Evolutionary conservation across 2,888 invertebrate genomes (phyloP).

Genomic region (Standfussiana lucernea): DNA sequence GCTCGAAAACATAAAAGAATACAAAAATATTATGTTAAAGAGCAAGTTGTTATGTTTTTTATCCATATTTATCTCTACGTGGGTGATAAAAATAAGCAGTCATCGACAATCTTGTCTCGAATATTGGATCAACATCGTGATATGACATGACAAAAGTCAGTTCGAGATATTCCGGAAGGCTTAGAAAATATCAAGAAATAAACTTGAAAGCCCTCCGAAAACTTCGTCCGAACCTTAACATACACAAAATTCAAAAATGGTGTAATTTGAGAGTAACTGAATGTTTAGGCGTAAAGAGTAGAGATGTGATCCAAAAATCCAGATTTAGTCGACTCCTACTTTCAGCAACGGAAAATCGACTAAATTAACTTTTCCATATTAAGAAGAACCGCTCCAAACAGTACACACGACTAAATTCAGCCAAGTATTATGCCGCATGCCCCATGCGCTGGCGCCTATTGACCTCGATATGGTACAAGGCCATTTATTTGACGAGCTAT

Average conservation of each 20-base stretch:
- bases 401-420: constrained; percentile 38
- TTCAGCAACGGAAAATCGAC: constrained; percentile 4
- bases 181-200: neutral
- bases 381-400: constrained; percentile 24
- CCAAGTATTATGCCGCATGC: constrained; percentile 35
- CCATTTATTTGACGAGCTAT: constrained; percentile 65
- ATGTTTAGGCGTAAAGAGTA: neutral
- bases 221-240: no score
- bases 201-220: neutral
- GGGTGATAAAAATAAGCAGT: constrained; percentile 44
- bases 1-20: neutral
- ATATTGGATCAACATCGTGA: constrained; percentile 29
- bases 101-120: constrained; percentile 35
- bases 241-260: neutral
- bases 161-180: neutral
- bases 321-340: constrained; percentile 38
- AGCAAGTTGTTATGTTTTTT: constrained; percentile 40
- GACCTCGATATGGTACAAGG: constrained; percentile 64
- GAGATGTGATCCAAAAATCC: neutral
- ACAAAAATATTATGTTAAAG: constrained; percentile 5
- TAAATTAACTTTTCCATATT: constrained; percentile 31
- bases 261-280: neutral
- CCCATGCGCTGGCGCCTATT: constrained; percentile 48
- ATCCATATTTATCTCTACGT: constrained; percentile 36
- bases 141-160: neutral